Base-by-base conservation (phyloP, 2,888 invertebrate species). In the Melanostoma scalare region DNA sequence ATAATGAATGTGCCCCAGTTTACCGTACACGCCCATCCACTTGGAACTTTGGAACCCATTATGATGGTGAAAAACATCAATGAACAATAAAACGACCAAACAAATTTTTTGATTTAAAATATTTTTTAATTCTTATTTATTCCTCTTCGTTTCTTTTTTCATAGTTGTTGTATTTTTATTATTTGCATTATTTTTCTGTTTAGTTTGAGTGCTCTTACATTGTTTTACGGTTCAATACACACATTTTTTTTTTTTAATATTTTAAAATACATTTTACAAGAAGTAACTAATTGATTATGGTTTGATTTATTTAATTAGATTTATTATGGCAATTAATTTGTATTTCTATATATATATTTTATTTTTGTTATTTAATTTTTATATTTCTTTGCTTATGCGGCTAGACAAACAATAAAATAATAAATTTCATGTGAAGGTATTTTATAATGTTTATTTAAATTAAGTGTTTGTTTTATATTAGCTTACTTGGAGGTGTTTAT, bases 131-230 rank as follows among this genome's bases (percentile, higher is more conserved):
- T 76, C 46, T 52, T 20, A 40, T 61, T 80, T 60, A 33, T 78
- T 75, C 63, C 42, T 55, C n/a, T 38, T 38, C 6, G 0, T n/a
- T 52, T 58, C 60, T 65, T 48, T 61, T 61, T 61, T 30, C 58
- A 38, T 73, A 42, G 1, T 65, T 46, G 56, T 69, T 61, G 53
- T 67, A 67, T 78, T 73, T 36, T 44, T 67, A 20, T 38, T 61
- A 35, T 38, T 48, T 50, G 36, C 10, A 67, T 42, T 38, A 55
- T 40, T 55, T 53, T 61, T 35, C 20, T 55, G 44, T 76, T 68
- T 61, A 56, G 68, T 68, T 68, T 63, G 30, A 50, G 71, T 77
- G 72, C 76, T 72, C 40, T 75, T 63, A 75, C 65, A 67, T 55
- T 58, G 6, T 72, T 60, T 67, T 31, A n/a, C 20, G 35, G 10